Conservation (phyloP, 2,888 invertebrate genomes). For the Rhaphigaster nebulosa region DNA sequence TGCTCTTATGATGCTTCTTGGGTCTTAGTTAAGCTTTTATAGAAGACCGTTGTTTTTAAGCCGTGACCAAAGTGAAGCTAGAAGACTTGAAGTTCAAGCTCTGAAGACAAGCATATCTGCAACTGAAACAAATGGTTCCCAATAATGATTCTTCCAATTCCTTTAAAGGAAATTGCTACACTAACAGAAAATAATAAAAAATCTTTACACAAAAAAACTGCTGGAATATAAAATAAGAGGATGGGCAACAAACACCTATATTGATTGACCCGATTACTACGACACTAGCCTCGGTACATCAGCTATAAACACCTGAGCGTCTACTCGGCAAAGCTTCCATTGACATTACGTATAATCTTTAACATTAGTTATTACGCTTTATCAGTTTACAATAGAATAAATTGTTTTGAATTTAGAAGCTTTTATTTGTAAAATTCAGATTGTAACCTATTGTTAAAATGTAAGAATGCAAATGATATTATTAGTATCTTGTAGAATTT, state of each 20-base stretch:
- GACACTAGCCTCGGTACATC: not conserved
- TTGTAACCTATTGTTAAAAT: not conserved
- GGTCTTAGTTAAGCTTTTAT: conserved; percentile 31
- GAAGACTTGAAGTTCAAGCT: conserved; percentile 33
- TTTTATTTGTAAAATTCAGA: not conserved
- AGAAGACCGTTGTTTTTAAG: conserved; percentile 25
- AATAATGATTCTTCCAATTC: not conserved
- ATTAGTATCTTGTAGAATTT: not conserved
- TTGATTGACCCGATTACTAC: conserved; percentile 50
- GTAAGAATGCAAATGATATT: not conserved
- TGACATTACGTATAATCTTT: conserved; percentile 35
- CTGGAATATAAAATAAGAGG: conserved; percentile 22
- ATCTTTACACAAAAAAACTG: conserved; percentile 21
- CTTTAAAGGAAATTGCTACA: not conserved
- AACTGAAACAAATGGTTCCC: not conserved
- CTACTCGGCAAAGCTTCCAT: not conserved
- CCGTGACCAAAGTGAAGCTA: conserved; percentile 22
- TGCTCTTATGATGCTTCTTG: conserved; percentile 51
- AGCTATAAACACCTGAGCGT: conserved; percentile 45
- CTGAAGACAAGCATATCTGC: conserved; percentile 33
- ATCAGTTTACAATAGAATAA: conserved; percentile 52
- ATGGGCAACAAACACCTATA: conserved; percentile 43
- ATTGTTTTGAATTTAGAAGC: conserved; percentile 40
- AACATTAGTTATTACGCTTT: conserved; percentile 53
- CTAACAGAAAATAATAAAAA: not conserved